Evolutionary conservation across 1,140 invertebrate species (phyloP).

Genomic region (Olivierus martensii): DNA sequence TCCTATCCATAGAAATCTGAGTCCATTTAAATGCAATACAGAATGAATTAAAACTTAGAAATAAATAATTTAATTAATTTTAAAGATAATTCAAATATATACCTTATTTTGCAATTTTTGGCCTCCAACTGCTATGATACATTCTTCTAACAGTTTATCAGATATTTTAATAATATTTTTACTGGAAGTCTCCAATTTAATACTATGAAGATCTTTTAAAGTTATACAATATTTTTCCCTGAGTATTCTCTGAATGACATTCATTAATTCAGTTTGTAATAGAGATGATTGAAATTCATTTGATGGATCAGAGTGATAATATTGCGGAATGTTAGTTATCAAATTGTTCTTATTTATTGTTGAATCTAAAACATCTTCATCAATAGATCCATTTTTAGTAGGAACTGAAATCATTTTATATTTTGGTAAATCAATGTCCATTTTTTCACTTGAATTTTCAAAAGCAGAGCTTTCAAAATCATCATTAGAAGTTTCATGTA

Average conservation of each 20-base stretch:
- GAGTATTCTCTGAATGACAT: not conserved
- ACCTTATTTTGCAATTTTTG: constrained; percentile 14
- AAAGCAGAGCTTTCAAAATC: not conserved
- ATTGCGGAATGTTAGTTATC: not conserved
- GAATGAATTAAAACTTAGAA: too few relatives aligned
- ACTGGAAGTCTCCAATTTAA: not conserved
- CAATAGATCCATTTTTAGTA: too few relatives aligned
- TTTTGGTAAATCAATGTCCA: too few relatives aligned
- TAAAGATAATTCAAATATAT: too few relatives aligned
- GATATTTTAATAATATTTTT: constrained; percentile 4
- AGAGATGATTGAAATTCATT: not conserved
- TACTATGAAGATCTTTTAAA: not conserved
- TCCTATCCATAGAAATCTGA: too few relatives aligned
- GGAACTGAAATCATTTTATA: too few relatives aligned
- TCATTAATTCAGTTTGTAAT: not conserved
- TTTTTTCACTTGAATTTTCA: too few relatives aligned
- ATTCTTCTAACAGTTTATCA: constrained; percentile 8
- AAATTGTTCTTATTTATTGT: not conserved
- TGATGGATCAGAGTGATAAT: constrained; percentile 3
- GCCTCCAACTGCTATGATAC: constrained; percentile 2
- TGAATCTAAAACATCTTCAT: too few relatives aligned
- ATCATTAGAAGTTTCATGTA: not conserved
- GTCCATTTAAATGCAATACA: too few relatives aligned
- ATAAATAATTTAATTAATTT: too few relatives aligned
- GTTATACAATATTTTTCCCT: not conserved